A percentile compares a stretch with the other conserved stretches of the same genome.
phyloP scores from a whole-genome alignment of 2,888 invertebrate genomes.

The Prostheceraeus crozeri region DNA sequence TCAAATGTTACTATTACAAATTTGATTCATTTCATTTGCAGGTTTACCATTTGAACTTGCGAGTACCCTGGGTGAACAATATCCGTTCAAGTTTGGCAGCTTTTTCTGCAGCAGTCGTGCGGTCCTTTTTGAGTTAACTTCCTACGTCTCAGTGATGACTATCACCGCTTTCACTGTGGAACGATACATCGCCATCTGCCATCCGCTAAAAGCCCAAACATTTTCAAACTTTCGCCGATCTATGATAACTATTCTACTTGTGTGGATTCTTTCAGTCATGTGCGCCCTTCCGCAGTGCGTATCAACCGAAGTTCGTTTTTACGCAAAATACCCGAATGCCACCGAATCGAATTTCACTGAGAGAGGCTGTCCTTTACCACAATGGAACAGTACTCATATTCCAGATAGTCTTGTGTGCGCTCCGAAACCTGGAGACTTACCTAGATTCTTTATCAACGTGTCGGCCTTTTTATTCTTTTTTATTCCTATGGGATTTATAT shows the following conservation, averaged over 20 bases:
- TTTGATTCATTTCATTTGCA: too few species aligned
- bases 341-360: neutral
- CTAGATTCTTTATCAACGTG: constrained; percentile 64
- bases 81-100: constrained; percentile 35
- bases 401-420: too few species aligned
- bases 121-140: constrained; percentile 31
- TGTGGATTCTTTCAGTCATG: neutral
- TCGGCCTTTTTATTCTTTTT: constrained; percentile 74
- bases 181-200: constrained; percentile 76
- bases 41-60: neutral
- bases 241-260: constrained; percentile 52
- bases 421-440: constrained; percentile 14
- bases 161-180: constrained; percentile 81
- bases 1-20: too few species aligned
- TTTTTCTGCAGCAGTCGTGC: constrained; percentile 31
- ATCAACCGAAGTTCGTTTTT: neutral
- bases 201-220: constrained; percentile 72
- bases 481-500: constrained; percentile 76
- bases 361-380: constrained; percentile 58
- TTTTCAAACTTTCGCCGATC: constrained; percentile 76
- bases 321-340: neutral
- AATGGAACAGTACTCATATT: neutral
- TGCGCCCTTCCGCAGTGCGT: neutral
- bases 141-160: constrained; percentile 57
- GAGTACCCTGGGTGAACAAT: constrained; percentile 22